Base-by-base conservation (phyloP, 1,140 invertebrate species). In the Physella acuta region DNA sequence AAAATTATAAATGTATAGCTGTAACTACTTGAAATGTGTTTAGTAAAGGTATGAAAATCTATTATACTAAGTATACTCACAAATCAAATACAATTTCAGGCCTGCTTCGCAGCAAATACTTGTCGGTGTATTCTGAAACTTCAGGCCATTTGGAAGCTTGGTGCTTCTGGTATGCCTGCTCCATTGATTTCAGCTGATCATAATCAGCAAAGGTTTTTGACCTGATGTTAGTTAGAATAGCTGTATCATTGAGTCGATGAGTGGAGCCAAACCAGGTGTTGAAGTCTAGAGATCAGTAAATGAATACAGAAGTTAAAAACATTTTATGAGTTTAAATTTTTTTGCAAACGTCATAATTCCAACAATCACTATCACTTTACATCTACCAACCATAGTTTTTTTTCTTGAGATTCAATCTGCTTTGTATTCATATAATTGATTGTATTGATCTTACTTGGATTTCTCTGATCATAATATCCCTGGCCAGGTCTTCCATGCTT, bases 231-330 rank as follows among this genome's bases (percentile, higher is more conserved):
- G 79, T 76, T 52, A 85, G 70, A 8, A 83, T 71, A 20, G 76
- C 73, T 2, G 78, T 81, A 65, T 76, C 68, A 66, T 84, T 85
- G 39, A 85, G 70, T 3, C 76, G 77, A 17, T 79, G 73, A 16
- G 69, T 73, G 31, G 82, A 81, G 31, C 76, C 76, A 71, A 82
- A 82, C 83, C 83, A 85, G 5, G 82, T 83, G n/a, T 72, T 76
- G 34, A 76, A 73, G 74, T 81, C 83, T 68, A 51, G 8, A 33
- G 30, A 17, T 20, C 8, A 16, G 26, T 55, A 16, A 16, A 8
- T 55, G 26, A 55, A 20, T 26, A 20, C 5, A 24, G 16, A 26
- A 26, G 8, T 55, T 20, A 44, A 8, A n/a, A n/a, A n/a, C n/a
- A n/a, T n/a, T n/a, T n/a, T n/a, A n/a, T n/a, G n/a, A n/a, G n/a